Percentiles rank a stretch among this genome's conserved stretches.
These are phyloP conservation scores for Heliconius hewitsoni DNA, from an alignment of 1,140 invertebrate species.

Conservation along the genomic window DNA sequence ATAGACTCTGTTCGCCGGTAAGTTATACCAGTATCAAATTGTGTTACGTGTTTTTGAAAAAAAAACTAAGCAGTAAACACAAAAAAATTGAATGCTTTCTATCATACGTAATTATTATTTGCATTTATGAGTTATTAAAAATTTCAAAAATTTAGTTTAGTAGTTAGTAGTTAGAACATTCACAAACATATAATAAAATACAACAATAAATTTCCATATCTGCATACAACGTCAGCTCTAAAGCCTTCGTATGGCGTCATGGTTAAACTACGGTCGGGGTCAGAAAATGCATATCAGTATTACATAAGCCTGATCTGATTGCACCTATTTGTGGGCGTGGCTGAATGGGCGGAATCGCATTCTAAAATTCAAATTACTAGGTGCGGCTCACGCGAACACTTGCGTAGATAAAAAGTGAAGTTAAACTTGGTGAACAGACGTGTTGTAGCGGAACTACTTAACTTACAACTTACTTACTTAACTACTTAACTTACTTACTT, in stretches of 20 bases:
- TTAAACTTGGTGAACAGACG: constrained; percentile 34
- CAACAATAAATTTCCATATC: background rate
- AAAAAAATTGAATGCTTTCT: too few relatives aligned
- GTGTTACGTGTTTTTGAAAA: too few relatives aligned
- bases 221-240: background rate
- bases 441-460: background rate
- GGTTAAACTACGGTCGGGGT: constrained; percentile 35
- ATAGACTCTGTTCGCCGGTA: too few relatives aligned
- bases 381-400: constrained; percentile 61
- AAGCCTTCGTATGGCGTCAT: background rate
- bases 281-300: constrained; percentile 64
- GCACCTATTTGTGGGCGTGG: constrained; percentile 56
- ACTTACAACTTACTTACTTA: too few relatives aligned
- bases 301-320: constrained; percentile 68
- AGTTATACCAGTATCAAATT: too few relatives aligned
- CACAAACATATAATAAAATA: background rate
- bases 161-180: background rate
- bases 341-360: constrained; percentile 52
- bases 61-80: too few relatives aligned
- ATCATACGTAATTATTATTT: too few relatives aligned
- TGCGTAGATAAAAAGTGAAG: constrained; percentile 44
- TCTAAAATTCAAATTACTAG: constrained; percentile 72
- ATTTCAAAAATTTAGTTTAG: too few relatives aligned
- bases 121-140: too few relatives aligned
- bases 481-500: too few relatives aligned